These are phyloP conservation scores for Bhutanitis thaidina DNA, from an alignment of 2,888 invertebrate genomes.

Conservation along the genomic window DNA sequence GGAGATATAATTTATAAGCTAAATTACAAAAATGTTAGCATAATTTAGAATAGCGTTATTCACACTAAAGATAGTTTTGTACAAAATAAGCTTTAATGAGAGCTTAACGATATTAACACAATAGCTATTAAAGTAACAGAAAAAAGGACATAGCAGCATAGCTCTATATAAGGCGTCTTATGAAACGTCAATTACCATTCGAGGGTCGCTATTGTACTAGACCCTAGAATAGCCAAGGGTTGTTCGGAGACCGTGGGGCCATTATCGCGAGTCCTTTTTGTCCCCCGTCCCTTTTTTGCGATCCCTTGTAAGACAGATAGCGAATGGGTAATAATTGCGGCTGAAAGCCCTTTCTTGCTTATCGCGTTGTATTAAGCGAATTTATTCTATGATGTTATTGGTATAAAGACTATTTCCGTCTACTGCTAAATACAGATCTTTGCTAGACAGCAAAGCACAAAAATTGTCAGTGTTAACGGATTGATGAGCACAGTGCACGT, in stretches of 20 bases:
- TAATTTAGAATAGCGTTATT: too few relatives aligned
- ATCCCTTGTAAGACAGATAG: constrained; percentile 66
- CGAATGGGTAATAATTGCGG: constrained; percentile 70
- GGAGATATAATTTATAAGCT: too few relatives aligned
- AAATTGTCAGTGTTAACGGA: too few relatives aligned
- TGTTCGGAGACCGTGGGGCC: constrained; percentile 38
- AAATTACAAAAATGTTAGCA: too few relatives aligned
- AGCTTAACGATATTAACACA: constrained; percentile 33
- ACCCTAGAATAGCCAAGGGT: constrained; percentile 53
- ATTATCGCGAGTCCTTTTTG: constrained; percentile 66
- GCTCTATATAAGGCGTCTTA: constrained; percentile 37
- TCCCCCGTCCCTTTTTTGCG: constrained; percentile 51
- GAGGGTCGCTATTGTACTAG: constrained; percentile 58
- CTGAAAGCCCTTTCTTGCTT: constrained; percentile 60
- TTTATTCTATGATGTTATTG: too few relatives aligned
- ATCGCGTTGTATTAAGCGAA: constrained; percentile 24
- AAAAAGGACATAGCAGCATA: constrained; percentile 5
- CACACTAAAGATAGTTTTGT: too few relatives aligned
- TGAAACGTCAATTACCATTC: constrained; percentile 57
- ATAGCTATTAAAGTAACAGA: constrained; percentile 34
- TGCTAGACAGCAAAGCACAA: too few relatives aligned
- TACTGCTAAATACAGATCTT: too few relatives aligned
- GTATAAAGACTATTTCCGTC: too few relatives aligned
- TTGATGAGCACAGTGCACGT: too few relatives aligned
- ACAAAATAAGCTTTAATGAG: too few relatives aligned